A percentile compares a stretch with the other conserved stretches of the same genome.
phyloP scores from a whole-genome alignment of 1,140 invertebrate genomes.

The Cydia strobilella region DNA sequence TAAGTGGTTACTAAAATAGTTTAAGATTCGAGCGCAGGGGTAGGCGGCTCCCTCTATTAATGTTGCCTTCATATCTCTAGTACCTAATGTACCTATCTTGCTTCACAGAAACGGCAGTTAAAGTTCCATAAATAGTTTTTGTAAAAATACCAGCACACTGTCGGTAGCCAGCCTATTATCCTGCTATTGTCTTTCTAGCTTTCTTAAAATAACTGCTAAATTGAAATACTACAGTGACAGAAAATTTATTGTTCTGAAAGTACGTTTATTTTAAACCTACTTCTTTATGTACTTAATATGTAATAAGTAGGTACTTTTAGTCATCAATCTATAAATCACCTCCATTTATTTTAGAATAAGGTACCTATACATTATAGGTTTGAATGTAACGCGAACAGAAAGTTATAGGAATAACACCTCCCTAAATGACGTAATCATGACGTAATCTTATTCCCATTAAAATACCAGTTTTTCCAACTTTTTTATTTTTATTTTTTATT shows the following conservation, averaged over 20 bases:
- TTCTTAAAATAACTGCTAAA: conserved; percentile 4
- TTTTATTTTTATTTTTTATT: no score
- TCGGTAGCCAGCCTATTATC: background rate
- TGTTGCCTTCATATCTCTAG: conserved; percentile 10
- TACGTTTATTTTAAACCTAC: background rate
- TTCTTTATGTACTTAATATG: background rate
- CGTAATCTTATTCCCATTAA: no score
- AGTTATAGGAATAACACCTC: no score
- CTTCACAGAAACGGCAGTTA: conserved; percentile 3
- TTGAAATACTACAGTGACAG: background rate
- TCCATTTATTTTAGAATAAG: no score
- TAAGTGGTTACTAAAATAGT: conserved; percentile 2
- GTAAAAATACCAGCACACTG: background rate
- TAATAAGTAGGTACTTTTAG: background rate
- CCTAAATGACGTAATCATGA: no score
- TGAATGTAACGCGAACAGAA: no score
- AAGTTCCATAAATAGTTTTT: conserved; percentile 16
- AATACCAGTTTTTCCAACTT: no score
- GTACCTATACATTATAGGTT: no score
- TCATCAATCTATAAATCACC: no score
- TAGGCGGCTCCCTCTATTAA: background rate
- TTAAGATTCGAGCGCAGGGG: background rate
- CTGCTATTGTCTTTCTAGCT: conserved; percentile 6
- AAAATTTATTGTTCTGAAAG: background rate
- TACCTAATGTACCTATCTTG: no score